These are phyloP conservation scores for Melanerpes formicivorus DNA, from an alignment of 2,113 vertebrate genomes.

Conservation along the genomic window DNA sequence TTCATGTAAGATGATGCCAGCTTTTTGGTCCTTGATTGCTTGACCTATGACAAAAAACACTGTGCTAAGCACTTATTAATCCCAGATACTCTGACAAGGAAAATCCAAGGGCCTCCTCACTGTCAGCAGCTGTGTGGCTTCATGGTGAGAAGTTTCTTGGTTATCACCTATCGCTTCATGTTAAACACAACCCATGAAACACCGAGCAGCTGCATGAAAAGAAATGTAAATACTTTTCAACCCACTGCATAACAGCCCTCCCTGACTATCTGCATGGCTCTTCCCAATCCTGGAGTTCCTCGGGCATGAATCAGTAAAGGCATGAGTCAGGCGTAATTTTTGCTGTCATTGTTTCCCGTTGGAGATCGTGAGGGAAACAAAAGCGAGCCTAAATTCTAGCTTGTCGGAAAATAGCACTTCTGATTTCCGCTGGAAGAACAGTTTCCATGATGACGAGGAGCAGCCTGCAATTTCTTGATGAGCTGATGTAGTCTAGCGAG, in stretches of 20 bases:
- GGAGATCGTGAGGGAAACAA: not conserved
- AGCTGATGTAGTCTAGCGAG: not conserved
- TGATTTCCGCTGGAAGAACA: not conserved
- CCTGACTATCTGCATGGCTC: not conserved
- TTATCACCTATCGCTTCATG: not conserved
- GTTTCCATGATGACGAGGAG: not conserved
- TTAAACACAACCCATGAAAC: not conserved
- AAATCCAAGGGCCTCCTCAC: not conserved
- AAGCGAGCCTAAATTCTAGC: not conserved
- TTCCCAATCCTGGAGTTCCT: not conserved
- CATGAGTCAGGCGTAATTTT: conserved; percentile 5
- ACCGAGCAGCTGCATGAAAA: not conserved
- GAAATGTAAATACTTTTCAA: not conserved
- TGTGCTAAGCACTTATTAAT: not conserved
- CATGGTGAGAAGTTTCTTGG: not conserved
- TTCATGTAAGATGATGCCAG: not conserved
- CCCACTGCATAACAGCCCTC: not conserved
- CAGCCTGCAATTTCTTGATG: not conserved
- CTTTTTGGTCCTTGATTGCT: not conserved
- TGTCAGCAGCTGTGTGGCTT: not conserved
- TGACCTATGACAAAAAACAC: not conserved
- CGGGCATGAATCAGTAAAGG: not conserved
- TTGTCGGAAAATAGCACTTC: not conserved
- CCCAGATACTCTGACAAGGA: not conserved
- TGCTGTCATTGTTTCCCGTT: not conserved